These are phyloP conservation scores for Platygyra sinensis DNA, from an alignment of 64 coral and sea anemone species.

Conservation along the genomic window DNA sequence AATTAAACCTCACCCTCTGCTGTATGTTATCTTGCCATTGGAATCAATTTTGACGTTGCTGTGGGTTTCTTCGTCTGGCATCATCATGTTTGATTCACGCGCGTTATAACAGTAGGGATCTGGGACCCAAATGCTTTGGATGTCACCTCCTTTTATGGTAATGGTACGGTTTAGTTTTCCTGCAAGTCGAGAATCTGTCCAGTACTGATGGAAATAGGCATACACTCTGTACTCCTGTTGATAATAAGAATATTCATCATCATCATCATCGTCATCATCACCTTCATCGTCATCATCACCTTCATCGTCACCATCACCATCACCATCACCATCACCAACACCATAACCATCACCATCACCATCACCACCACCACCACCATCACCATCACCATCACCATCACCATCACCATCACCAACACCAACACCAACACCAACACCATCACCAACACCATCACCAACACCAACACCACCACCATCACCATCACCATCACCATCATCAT, in stretches of 20 bases:
- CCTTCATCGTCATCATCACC: no score
- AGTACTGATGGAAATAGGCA: constrained; percentile 67
- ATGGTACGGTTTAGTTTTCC: constrained; percentile 65
- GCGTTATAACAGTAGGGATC: constrained; percentile 84
- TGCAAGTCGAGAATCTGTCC: constrained; percentile 66
- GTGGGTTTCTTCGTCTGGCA: constrained; percentile 50
- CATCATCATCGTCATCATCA: no score
- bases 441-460: no score
- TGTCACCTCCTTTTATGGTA: constrained; percentile 47
- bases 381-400: no score
- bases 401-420: no score
- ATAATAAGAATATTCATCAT: not conserved
- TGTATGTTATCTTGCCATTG: constrained; percentile 55
- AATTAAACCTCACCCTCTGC: constrained; percentile 49
- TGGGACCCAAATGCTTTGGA: constrained; percentile 60
- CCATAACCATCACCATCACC: no score
- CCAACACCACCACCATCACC: no score
- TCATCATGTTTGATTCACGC: constrained; percentile 83
- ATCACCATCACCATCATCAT: no score
- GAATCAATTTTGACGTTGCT: constrained; percentile 38
- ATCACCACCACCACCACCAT: no score
- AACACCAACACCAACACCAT: no score
- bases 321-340: no score
- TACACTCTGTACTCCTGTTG: constrained; percentile 64
- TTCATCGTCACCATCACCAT: no score